These are phyloP conservation scores for Sebastes paucispinis DNA, from an alignment of 2,797 vertebrate species.

Conservation along the genomic window DNA sequence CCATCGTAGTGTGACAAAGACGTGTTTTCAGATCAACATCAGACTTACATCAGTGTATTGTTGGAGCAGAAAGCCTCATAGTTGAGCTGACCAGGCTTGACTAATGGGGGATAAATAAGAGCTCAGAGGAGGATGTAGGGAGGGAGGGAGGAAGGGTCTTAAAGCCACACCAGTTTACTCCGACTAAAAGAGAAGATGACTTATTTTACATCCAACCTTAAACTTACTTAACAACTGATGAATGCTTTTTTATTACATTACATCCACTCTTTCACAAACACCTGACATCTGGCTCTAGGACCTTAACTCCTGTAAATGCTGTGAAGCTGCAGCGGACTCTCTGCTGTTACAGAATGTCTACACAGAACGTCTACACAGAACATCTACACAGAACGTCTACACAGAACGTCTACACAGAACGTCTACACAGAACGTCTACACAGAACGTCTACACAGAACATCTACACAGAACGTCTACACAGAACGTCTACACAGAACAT, in stretches of 20 bases:
- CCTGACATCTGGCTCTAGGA: neutral
- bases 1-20: constrained; percentile 27
- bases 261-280: neutral
- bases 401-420: too few relatives aligned
- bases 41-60: constrained; percentile 50
- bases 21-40: constrained; percentile 36
- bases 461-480: too few relatives aligned
- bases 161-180: constrained; percentile 19
- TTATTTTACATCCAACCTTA: neutral
- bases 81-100: constrained; percentile 54
- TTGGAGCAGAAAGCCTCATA: constrained; percentile 45
- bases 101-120: constrained; percentile 64
- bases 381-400: too few relatives aligned
- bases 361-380: too few relatives aligned
- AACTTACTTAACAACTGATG: neutral
- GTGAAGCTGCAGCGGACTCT: neutral
- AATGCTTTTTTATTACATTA: neutral
- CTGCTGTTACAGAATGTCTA: neutral
- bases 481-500: too few relatives aligned
- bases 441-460: too few relatives aligned
- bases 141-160: constrained; percentile 17
- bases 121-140: constrained; percentile 24
- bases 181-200: neutral
- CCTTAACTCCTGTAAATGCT: neutral
- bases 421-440: too few relatives aligned